Evolutionary conservation across 1,140 invertebrate genomes (phyloP), one percentile per base, ranked within the genome.

Genomic region (Drosophila funebris): DNA sequence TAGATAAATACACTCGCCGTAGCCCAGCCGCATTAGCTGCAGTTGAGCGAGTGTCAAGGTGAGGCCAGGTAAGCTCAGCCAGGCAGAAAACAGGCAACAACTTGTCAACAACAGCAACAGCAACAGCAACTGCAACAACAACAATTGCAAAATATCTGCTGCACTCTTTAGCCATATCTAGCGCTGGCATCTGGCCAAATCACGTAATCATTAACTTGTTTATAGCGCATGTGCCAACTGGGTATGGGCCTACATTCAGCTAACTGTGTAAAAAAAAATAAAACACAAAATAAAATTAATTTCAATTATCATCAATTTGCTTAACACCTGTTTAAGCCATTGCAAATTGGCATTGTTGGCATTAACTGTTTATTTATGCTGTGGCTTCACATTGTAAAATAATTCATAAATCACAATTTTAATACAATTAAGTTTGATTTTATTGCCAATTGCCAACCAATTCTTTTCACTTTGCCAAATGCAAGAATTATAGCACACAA

Each of bases 11-110:
- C 18, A 37, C 16, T 54, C 13, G 22, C 48, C 18, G 20, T 27
- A 27, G 29, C 60, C 66, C 54, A 71, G 43, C 43, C 83, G 52
- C 75, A 87, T 85, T 85, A 87, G 82, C 82, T 78, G 75, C 83
- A 87, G 82, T 75, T 85, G 82, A 87, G 78, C 71, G 82, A 69
- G 82, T 85, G 82, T 85, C 82, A 85, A 85, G 82, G 82, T 87
- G 82, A 85, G 82, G 78, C 78, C 83, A 82, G 82, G 78, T 81
- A 75, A 56, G 67, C 54, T 20, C 83, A 82, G 48, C 70, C 70
- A 85, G 77, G 69, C 77, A 78, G 77, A 85, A 85, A 87, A 78
- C 82, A 75, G 82, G 44, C 69, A 81, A 56, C 71, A 71, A 82
- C 44, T 56, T 58, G 62, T 36, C 33, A 37, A 27, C 61, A 70